A percentile compares a stretch with the other conserved stretches of the same genome.
phyloP scores from a whole-genome alignment of 2,797 vertebrate genomes.

The Thripadectes ignobilis region DNA sequence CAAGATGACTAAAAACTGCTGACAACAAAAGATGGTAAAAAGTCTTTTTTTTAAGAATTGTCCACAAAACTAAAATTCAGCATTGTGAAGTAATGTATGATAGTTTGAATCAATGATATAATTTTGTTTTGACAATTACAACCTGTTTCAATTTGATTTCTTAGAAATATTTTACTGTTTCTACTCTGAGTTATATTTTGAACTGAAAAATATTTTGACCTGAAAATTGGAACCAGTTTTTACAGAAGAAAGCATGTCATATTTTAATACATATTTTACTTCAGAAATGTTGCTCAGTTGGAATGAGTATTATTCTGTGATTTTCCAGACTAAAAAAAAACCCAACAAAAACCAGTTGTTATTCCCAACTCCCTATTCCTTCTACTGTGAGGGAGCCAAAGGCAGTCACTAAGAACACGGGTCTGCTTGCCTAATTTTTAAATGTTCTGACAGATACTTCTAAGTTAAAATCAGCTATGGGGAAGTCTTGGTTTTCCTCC shows the following conservation, averaged over 20 bases:
- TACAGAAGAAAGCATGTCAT: neutral
- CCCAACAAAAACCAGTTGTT: neutral
- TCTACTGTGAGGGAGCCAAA: neutral
- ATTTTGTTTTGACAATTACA: neutral
- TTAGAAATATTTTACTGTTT: neutral
- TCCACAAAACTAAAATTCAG: neutral
- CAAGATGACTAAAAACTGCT: neutral
- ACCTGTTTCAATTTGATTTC: neutral
- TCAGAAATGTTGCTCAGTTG: neutral
- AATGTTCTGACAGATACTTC: neutral
- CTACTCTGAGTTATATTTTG: neutral
- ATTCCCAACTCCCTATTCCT: neutral
- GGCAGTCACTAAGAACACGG: neutral
- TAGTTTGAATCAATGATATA: neutral
- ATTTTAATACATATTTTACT: neutral
- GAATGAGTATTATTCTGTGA: neutral
- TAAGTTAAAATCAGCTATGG: neutral
- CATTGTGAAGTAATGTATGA: neutral
- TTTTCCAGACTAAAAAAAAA: neutral
- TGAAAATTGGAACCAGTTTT: neutral
- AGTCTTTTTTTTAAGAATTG: neutral
- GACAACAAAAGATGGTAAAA: neutral
- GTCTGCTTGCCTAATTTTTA: neutral
- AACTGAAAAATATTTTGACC: neutral
- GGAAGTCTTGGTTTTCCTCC: conserved; percentile 11